Base-by-base conservation (phyloP, 1,140 invertebrate species). In the Brachionus manjavacas region DNA sequence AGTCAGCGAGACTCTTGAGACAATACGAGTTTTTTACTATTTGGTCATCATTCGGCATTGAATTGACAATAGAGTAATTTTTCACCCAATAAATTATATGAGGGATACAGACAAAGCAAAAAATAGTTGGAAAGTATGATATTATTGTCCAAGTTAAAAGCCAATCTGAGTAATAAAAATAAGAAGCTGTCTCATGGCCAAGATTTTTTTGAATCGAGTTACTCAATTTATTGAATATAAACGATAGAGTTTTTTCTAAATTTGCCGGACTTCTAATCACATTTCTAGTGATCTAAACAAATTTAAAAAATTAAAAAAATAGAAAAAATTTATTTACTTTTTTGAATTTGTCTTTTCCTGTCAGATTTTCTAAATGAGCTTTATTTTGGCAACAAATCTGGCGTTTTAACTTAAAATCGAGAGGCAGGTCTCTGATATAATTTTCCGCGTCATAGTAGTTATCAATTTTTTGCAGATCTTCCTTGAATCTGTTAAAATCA, bases 81-180 rank as follows among this genome's bases (percentile, higher is more conserved):
- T 43, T 74, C 20, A 11, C 12, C 70, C 31, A 41, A 11, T 16
- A 74, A 11, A 76, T 76, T 14, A 76, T 20, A 31, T 76, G 41
- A 9, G 72, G 72, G 25, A 76, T 76, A 7, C 72, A 76, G 4
- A 76, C 20, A 76, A 76, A 76, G 20, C 41, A 49, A 25, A 76
- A 76, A 25, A 76, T 46, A 8, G 11, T 49, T 4, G 46, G 31
- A 49, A 76, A 20, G 25, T 49, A 76, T 8, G 72, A 6, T 9
- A 49, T 12, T 25, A 76, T 20, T 12, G 39, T 76, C 12, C 46
- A 49, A 9, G 4, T 35, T n/a, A 49, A 49, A 14, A 76, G 23
- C 72, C 72, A 76, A 49, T 49, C 46, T 23, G 16, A 49, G 20
- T 25, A 76, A 25, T 49, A 14, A 23, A 76, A 76, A 49, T 49